Percentiles rank a stretch among this genome's conserved stretches.
Evolutionary conservation across 1,140 invertebrate species (phyloP).

Genomic region (Drosophila eugracilis): DNA sequence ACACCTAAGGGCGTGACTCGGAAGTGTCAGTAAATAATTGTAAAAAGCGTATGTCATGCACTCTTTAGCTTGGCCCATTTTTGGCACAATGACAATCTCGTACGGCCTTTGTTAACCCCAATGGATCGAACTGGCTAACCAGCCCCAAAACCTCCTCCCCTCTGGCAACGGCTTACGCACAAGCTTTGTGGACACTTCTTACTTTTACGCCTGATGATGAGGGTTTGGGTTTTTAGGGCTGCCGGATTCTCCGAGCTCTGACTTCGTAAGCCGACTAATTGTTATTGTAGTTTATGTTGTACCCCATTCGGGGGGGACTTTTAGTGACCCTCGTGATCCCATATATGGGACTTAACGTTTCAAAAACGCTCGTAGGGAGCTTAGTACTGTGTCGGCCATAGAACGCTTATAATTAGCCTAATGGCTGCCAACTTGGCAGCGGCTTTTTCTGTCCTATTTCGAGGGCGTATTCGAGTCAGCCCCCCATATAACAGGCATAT

Average conservation of each 20-base stretch:
- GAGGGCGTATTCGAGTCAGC: constrained; percentile 21
- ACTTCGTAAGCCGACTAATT: constrained; percentile 64
- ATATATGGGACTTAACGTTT: constrained; percentile 53
- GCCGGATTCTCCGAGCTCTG: neutral
- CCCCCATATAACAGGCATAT: constrained; percentile 52
- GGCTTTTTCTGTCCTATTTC: constrained; percentile 19
- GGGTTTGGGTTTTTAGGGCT: constrained; percentile 45
- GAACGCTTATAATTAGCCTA: constrained; percentile 73
- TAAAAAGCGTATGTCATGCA: constrained; percentile 39
- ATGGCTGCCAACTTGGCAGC: constrained; percentile 63
- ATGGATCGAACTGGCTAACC: constrained; percentile 39
- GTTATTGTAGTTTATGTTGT: constrained; percentile 66
- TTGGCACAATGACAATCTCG: constrained; percentile 27
- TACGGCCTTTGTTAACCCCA: constrained; percentile 50
- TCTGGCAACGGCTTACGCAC: constrained; percentile 56
- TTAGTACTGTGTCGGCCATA: constrained; percentile 18
- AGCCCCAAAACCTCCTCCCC: neutral
- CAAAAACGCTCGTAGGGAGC: constrained; percentile 40
- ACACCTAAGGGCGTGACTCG: constrained; percentile 45
- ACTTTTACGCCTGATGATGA: constrained; percentile 62
- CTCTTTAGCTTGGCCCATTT: constrained; percentile 22
- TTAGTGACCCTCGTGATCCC: constrained; percentile 38
- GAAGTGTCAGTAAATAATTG: constrained; percentile 52
- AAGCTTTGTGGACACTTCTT: constrained; percentile 65
- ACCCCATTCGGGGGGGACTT: constrained; percentile 16